Evolutionary conservation across 2,888 invertebrate genomes (phyloP).

Genomic region (Pogonocherus hispidulus): DNA sequence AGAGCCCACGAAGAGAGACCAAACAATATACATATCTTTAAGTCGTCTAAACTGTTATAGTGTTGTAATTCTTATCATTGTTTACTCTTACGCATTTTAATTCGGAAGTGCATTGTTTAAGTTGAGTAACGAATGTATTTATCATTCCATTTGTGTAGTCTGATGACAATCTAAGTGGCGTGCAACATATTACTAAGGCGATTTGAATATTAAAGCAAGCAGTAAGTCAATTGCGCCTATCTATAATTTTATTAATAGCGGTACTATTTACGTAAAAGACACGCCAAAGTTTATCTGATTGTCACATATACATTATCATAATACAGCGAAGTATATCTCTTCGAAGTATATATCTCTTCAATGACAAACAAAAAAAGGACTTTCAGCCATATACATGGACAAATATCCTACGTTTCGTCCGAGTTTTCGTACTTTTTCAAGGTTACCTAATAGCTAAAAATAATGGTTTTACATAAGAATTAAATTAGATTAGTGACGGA

Average conservation of each 20-base stretch:
- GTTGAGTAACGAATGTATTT: not conserved
- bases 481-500: too few relatives aligned
- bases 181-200: not conserved
- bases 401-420: too few relatives aligned
- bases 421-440: too few relatives aligned
- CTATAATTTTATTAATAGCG: not conserved
- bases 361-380: too few relatives aligned
- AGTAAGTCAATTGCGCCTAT: not conserved
- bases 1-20: too few relatives aligned
- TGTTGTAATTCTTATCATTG: not conserved
- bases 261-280: not conserved
- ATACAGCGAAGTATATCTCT: too few relatives aligned
- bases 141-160: not conserved
- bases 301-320: not conserved
- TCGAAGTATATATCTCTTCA: too few relatives aligned
- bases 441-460: too few relatives aligned
- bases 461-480: too few relatives aligned
- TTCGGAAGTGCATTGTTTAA: not conserved
- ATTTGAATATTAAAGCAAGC: not conserved
- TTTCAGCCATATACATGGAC: too few relatives aligned
- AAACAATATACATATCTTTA: not conserved
- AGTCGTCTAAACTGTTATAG: not conserved
- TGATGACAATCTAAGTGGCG: not conserved
- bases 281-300: not conserved
- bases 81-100: not conserved